A percentile compares a stretch with the other conserved stretches of the same genome.
phyloP scores from a whole-genome alignment of 2,113 vertebrate species.

The Perca schrenkii region DNA sequence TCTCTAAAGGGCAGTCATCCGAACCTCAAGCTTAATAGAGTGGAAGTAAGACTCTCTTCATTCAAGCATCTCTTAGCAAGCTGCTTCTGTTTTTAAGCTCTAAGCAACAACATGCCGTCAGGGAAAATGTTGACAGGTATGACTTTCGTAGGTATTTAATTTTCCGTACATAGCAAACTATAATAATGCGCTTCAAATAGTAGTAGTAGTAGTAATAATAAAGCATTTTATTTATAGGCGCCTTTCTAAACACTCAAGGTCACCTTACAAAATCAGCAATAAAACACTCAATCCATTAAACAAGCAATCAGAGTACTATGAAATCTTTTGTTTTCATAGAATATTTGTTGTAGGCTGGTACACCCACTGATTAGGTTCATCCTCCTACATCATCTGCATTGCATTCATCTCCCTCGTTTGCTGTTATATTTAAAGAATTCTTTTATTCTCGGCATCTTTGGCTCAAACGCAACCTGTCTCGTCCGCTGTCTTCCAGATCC shows the following conservation, averaged over 20 bases:
- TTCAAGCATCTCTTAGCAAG: slow-evolving; percentile 1
- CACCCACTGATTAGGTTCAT: neutral
- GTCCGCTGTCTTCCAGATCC: slow-evolving; percentile 85
- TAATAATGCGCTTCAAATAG: neutral
- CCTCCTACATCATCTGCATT: neutral
- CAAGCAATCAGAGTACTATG: neutral
- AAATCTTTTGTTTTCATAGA: neutral
- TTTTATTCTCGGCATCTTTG: neutral
- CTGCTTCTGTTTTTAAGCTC: slow-evolving; percentile 11
- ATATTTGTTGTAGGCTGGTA: neutral
- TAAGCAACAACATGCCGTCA: neutral
- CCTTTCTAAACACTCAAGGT: too few relatives aligned
- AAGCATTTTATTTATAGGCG: too few relatives aligned
- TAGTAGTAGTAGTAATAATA: too few relatives aligned
- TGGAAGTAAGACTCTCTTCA: slow-evolving; percentile 29
- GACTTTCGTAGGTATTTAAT: neutral
- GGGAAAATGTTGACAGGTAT: neutral
- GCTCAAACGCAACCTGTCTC: neutral
- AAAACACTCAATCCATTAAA: too few relatives aligned
- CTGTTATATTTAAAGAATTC: neutral
- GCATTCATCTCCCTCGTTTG: neutral
- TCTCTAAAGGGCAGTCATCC: slow-evolving; percentile 36
- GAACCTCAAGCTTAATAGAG: slow-evolving; percentile 41
- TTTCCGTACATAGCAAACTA: neutral
- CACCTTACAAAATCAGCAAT: too few relatives aligned